Evolutionary conservation across 2,113 vertebrate species (phyloP), one percentile per base, ranked within the genome.

Genomic region (Phyllopteryx taeniolatus): DNA sequence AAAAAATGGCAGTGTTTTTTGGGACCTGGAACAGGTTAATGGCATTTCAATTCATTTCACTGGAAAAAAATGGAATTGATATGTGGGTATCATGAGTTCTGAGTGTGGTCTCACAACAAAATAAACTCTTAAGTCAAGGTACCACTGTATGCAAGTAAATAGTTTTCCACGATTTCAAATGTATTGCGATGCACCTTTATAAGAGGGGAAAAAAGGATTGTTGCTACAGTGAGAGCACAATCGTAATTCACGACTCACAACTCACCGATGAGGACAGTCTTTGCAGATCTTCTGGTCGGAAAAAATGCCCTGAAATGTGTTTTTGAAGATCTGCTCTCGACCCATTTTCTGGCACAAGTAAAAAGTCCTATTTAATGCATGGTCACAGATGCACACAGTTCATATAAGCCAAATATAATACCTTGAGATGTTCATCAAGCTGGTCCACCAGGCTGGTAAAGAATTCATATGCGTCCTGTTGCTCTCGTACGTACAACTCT

Each of bases 201-300:
- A 51, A 19, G 13, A 49, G 0, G 6, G 7, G 2, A 8, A 51
- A 19, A 51, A 51, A 20, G 0, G 10, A 51, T 53, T 20, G 19
- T 22, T 8, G 53, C 20, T 2, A 56, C 20, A 53, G 5, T 46
- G 15, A 51, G 49, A 51, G 49, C 49, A 51, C 49, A 19, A 51
- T 51, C 49, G 6, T 51, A 8, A 20, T 27, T 27, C 4, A 27
- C 2, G 22, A 60, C 31, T 35, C 14, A 6, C 14, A 15, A 13
- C 87, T 86, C 64, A 98, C 98, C 97, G 94, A 87, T 99, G 98
- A 73, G 98, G 98, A 79, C 98, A 99, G 86, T 99, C 97, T 92
- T 99, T 99, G 83, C 97, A 99, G 85, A 99, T 98, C 91, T 99
- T 99, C 93, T 99, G 98, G 88, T 99, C 98, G 0, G 98, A 99